phyloP scores from a whole-genome alignment of 2,113 vertebrate species.

The Etheostoma cragini region DNA sequence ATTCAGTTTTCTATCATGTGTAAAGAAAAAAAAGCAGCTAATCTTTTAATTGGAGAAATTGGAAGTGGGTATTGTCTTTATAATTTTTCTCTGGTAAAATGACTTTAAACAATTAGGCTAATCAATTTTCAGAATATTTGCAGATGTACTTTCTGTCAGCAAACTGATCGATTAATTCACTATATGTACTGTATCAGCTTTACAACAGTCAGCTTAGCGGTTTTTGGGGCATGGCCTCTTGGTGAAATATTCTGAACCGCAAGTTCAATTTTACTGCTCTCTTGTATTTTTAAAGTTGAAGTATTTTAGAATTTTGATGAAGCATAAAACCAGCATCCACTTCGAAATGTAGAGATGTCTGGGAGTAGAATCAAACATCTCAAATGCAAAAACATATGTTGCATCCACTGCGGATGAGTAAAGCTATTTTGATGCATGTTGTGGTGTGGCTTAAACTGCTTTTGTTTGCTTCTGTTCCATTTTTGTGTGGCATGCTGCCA shows the following conservation, averaged over 20 bases:
- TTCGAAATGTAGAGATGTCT: slow-evolving; percentile 34
- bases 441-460: slow-evolving; percentile 44
- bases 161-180: not conserved
- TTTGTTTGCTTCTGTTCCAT: slow-evolving; percentile 55
- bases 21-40: not conserved
- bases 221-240: not conserved
- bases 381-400: slow-evolving; percentile 7
- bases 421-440: slow-evolving; percentile 29
- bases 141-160: not conserved
- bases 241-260: not conserved
- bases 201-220: not conserved
- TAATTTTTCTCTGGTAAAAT: not conserved
- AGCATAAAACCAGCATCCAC: slow-evolving; percentile 17
- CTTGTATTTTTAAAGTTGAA: slow-evolving; percentile 5
- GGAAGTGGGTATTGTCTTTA: not conserved
- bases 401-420: slow-evolving; percentile 6
- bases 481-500: slow-evolving; percentile 46
- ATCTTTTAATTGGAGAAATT: not conserved
- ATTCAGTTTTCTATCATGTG: not conserved
- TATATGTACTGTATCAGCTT: not conserved
- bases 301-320: slow-evolving; percentile 17
- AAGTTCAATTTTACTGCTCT: not conserved
- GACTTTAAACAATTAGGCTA: no score
- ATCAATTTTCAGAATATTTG: not conserved
- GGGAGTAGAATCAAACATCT: slow-evolving; percentile 16